Conservation (phyloP, 2,888 invertebrate species). For the Polyploca ridens region DNA sequence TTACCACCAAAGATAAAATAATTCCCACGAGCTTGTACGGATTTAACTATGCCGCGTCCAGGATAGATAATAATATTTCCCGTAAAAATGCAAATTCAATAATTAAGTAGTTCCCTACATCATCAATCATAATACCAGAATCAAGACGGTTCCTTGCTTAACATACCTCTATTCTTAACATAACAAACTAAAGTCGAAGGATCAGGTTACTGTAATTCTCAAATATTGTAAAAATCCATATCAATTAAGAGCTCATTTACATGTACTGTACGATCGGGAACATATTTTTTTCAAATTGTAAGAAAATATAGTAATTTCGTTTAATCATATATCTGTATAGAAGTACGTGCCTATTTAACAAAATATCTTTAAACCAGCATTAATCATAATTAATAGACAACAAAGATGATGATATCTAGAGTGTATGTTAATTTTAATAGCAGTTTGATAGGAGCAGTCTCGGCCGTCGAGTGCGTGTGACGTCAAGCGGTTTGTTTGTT, state of each 20-base stretch:
- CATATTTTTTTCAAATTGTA: no score
- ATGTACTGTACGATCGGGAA: neutral
- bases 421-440: constrained; percentile 17
- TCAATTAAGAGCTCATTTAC: neutral
- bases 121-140: neutral
- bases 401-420: constrained; percentile 4
- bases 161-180: no score
- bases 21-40: no score
- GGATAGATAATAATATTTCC: no score
- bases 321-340: neutral
- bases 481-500: constrained; percentile 73
- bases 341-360: neutral
- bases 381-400: neutral
- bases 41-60: no score
- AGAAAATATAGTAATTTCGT: neutral
- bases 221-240: neutral
- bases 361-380: neutral
- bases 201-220: neutral
- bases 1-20: no score
- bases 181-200: neutral
- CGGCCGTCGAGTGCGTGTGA: constrained; percentile 49
- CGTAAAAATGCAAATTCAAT: no score
- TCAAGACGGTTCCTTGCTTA: neutral
- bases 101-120: no score
- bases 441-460: constrained; percentile 27